Conservation (phyloP, 2,113 vertebrate genomes). For the Nematolebias whitei region DNA sequence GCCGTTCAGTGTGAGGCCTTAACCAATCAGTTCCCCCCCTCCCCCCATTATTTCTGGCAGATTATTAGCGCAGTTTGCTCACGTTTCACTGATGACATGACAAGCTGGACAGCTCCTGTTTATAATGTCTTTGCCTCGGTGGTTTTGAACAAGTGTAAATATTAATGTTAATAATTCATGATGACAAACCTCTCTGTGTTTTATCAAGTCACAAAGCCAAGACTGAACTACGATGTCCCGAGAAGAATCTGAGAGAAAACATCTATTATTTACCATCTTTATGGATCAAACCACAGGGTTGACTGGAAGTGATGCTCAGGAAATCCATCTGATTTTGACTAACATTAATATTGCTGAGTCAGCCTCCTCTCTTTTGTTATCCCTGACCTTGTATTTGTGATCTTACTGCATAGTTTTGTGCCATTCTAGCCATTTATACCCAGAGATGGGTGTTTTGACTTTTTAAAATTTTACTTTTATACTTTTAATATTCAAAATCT, state of each 20-base stretch:
- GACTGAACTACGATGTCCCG: background rate
- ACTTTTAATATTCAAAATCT: too few relatives aligned
- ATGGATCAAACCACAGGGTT: slow-evolving; percentile 2
- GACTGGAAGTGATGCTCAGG: background rate
- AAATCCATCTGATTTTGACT: slow-evolving; percentile 2
- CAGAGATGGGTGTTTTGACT: too few relatives aligned
- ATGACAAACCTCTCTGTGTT: slow-evolving; percentile 10
- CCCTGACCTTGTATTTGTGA: too few relatives aligned
- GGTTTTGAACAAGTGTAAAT: slow-evolving; percentile 7
- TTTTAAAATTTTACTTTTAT: too few relatives aligned
- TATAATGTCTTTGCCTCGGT: slow-evolving; percentile 16
- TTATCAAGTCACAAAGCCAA: background rate
- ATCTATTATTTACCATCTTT: slow-evolving; percentile 32
- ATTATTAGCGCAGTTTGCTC: slow-evolving; percentile 50
- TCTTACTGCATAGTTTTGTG: too few relatives aligned
- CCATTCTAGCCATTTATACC: too few relatives aligned
- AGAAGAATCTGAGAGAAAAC: slow-evolving; percentile 3
- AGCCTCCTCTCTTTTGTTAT: too few relatives aligned
- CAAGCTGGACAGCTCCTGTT: slow-evolving; percentile 17
- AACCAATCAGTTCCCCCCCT: too few relatives aligned
- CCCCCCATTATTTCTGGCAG: slow-evolving; percentile 61
- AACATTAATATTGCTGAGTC: slow-evolving; percentile 1
- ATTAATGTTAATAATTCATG: slow-evolving; percentile 31
- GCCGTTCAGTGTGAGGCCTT: too few relatives aligned
- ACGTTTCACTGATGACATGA: slow-evolving; percentile 55